phyloP scores from a whole-genome alignment of 2,888 invertebrate genomes.

The Lamellibrachia columna region DNA sequence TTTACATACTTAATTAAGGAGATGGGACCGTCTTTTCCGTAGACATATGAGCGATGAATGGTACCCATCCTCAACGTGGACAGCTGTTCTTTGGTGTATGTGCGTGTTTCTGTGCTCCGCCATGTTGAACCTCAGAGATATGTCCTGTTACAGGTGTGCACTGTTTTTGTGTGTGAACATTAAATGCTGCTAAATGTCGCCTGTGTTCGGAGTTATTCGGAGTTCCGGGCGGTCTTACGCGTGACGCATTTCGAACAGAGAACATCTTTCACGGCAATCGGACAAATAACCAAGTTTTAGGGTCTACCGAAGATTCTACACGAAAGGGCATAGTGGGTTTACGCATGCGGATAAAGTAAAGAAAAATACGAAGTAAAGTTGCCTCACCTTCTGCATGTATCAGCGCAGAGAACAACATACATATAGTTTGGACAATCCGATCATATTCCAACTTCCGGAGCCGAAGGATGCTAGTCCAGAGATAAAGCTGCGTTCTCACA shows the following conservation, averaged over 20 bases:
- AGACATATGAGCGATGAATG: neutral
- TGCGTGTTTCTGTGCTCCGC: neutral
- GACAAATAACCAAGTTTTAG: neutral
- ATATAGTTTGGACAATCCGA: neutral
- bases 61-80: neutral
- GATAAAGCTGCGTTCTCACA: conserved; percentile 5
- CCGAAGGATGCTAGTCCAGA: neutral
- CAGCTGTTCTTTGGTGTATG: neutral
- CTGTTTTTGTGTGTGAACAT: neutral
- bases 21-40: neutral
- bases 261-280: neutral
- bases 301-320: neutral
- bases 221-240: neutral
- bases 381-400: neutral
- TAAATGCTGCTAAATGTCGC: neutral
- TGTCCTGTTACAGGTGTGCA: neutral
- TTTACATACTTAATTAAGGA: neutral
- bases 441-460: neutral
- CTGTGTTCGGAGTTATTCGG: neutral
- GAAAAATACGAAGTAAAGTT: neutral
- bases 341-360: neutral
- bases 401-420: neutral
- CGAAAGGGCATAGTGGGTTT: neutral
- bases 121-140: neutral
- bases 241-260: neutral